A percentile compares a stretch with the other conserved stretches of the same genome.
These are phyloP conservation scores for Eptesicus fuscus DNA, from an alignment of 2,113 vertebrate genomes.

Conservation along the genomic window DNA sequence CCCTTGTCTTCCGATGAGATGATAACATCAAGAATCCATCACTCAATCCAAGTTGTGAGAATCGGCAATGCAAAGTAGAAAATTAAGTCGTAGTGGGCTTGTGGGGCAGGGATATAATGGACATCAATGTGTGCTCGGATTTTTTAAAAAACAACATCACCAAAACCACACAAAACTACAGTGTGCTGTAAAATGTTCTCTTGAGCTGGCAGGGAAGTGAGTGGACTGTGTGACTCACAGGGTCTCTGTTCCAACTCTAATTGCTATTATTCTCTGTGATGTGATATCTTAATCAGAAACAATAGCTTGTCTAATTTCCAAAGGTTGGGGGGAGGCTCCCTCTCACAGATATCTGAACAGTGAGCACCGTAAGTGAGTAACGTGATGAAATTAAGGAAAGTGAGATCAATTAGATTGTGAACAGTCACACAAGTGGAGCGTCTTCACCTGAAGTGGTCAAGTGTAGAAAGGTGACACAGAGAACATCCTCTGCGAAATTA, in stretches of 20 bases:
- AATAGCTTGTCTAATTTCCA: conserved; percentile 73
- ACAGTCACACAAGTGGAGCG: not conserved
- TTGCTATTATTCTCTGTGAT: conserved; percentile 65
- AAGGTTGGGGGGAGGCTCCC: conserved; percentile 37
- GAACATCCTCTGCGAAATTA: not conserved
- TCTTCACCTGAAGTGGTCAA: not conserved
- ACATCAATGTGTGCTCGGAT: not conserved
- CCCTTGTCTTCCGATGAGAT: not conserved
- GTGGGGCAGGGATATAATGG: conserved; percentile 33
- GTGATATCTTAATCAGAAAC: conserved; percentile 72
- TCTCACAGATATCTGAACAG: conserved; percentile 32
- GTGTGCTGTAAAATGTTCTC: not conserved
- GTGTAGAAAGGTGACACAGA: not conserved
- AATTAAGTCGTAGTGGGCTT: conserved; percentile 3
- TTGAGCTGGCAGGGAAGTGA: conserved; percentile 18
- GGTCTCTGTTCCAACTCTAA: conserved; percentile 58
- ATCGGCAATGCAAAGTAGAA: conserved; percentile 35
- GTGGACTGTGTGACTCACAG: not conserved
- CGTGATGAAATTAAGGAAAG: conserved; percentile 15
- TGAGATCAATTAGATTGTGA: conserved; percentile 6
- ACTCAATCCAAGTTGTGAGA: not conserved
- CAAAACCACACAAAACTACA: conserved; percentile 38
- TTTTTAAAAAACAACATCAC: conserved; percentile 36
- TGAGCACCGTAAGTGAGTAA: not conserved
- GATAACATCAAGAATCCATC: not conserved